Percentiles rank a stretch among this genome's conserved stretches.
phyloP scores from a whole-genome alignment of 2,888 invertebrate species.

The Notodonta ziczac region DNA sequence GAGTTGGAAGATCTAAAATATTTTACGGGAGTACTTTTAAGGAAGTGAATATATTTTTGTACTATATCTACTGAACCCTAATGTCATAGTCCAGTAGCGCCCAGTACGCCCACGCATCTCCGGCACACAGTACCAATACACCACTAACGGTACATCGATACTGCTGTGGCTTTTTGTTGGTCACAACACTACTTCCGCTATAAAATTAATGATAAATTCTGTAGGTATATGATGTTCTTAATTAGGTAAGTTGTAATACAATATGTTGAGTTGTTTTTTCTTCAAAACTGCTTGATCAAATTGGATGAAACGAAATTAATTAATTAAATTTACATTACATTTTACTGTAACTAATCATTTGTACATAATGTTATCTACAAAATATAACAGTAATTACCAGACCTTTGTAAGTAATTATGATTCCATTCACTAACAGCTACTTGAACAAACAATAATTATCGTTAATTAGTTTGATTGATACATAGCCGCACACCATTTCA shows the following conservation, averaged over 20 bases:
- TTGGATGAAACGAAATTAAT: no score
- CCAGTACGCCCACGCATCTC: constrained; percentile 2
- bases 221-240: background rate
- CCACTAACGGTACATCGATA: constrained; percentile 1
- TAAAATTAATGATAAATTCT: background rate
- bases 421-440: constrained; percentile 3
- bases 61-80: constrained; percentile 1
- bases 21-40: no score
- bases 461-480: no score
- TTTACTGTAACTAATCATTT: background rate
- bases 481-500: no score
- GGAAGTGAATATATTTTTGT: no score
- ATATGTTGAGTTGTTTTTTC: no score
- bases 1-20: no score
- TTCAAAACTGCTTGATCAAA: no score
- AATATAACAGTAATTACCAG: background rate
- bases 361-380: background rate
- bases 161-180: constrained; percentile 1
- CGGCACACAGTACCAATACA: background rate
- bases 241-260: no score
- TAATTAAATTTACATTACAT: no score
- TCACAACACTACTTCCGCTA: constrained; percentile 1
- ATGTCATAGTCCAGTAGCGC: background rate
- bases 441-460: background rate
- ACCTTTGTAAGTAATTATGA: constrained; percentile 1